Evolutionary conservation across 1,140 invertebrate genomes (phyloP).

Genomic region (Oedothorax gibbosus): DNA sequence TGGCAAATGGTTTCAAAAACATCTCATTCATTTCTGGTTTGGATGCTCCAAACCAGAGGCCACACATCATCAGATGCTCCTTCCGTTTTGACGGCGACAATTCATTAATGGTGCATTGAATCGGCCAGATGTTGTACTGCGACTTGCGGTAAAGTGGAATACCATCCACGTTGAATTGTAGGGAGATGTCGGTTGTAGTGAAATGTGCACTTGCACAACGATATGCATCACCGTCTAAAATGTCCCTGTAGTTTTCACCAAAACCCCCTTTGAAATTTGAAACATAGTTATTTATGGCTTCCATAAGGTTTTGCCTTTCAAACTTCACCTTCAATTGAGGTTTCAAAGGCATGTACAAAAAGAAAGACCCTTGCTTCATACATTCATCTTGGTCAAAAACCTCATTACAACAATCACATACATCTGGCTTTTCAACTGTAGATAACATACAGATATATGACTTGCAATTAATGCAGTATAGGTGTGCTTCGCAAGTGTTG

Average conservation of each 20-base stretch:
- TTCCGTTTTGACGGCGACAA: conserved; percentile 6
- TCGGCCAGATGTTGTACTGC: not conserved
- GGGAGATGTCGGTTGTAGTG: not conserved
- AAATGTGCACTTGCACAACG: not conserved
- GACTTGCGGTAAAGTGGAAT: conserved; percentile 26
- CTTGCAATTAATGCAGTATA: too few species aligned
- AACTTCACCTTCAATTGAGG: conserved; percentile 10
- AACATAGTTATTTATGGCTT: not conserved
- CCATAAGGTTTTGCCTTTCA: conserved; percentile 7
- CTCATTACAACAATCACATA: too few species aligned
- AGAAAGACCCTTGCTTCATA: too few species aligned
- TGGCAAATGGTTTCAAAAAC: conserved; percentile 18
- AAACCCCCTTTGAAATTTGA: not conserved
- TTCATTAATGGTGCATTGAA: conserved; percentile 23
- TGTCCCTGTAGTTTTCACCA: conserved; percentile 1
- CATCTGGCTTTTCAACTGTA: too few species aligned
- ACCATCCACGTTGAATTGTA: conserved; percentile 19
- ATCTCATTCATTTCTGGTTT: conserved; percentile 4
- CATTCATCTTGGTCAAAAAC: too few species aligned
- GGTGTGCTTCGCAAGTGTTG: conserved; percentile 5
- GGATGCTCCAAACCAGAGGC: conserved; percentile 6
- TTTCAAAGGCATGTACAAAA: conserved; percentile 18
- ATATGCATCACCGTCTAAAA: conserved; percentile 10
- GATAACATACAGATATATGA: too few species aligned
- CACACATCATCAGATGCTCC: conserved; percentile 22